phyloP scores from a whole-genome alignment of 1,140 invertebrate species.

The Pachyrhynchus sulphureomaculatus region DNA sequence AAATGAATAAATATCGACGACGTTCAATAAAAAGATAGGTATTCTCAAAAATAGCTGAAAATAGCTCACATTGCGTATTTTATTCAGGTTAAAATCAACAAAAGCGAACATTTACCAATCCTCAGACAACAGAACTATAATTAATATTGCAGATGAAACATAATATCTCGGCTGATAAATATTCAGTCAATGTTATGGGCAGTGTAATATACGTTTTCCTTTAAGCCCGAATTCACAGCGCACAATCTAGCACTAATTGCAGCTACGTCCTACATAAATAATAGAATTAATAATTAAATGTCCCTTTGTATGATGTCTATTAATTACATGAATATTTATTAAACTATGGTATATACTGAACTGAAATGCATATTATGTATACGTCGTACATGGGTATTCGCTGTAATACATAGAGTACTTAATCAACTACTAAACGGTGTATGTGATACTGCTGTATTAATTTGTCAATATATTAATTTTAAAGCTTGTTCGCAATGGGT shows the following conservation, averaged over 20 bases:
- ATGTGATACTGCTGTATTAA: too few relatives aligned
- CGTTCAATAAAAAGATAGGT: too few relatives aligned
- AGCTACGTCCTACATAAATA: constrained; percentile 30
- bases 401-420: not conserved
- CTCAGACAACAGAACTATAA: not conserved
- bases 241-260: constrained; percentile 30
- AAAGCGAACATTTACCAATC: too few relatives aligned
- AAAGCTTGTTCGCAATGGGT: too few relatives aligned
- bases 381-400: not conserved
- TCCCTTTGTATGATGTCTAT: constrained; percentile 31
- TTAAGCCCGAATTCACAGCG: constrained; percentile 22
- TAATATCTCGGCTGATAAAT: constrained; percentile 22
- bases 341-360: constrained; percentile 25
- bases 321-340: constrained; percentile 33
- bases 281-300: constrained; percentile 33
- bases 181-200: constrained; percentile 20
- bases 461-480: too few relatives aligned
- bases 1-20: too few relatives aligned
- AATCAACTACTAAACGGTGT: not conserved
- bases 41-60: too few relatives aligned
- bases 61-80: too few relatives aligned
- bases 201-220: constrained; percentile 29
- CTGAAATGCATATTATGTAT: constrained; percentile 16
- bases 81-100: too few relatives aligned
- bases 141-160: constrained; percentile 23